Base-by-base conservation (phyloP, 1,140 invertebrate species). In the Drosophila elegans region DNA sequence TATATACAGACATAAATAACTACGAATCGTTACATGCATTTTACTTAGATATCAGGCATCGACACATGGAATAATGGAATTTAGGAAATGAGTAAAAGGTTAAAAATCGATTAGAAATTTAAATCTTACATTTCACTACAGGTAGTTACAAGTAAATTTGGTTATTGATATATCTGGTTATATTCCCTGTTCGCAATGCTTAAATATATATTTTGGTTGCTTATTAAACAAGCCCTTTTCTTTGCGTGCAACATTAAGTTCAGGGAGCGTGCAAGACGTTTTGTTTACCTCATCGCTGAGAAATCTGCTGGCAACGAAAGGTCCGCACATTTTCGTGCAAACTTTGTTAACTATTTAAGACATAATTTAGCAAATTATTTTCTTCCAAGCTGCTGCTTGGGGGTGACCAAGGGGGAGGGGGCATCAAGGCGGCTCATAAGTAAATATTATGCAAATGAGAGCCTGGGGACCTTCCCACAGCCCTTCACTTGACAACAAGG, bases 261-360 rank as follows among this genome's bases (percentile, higher is more conserved):
- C 13, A 3, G 27, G 21, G 25, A 27, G 13, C 49, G 25, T 11
- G 39, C 29, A 53, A 46, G 39, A 53, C 21, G n/a, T 25, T 72
- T 72, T 71, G 64, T 69, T 71, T 69, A 48, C 36, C 63, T 52
- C 44, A 54, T 69, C 29, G 64, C 45, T n/a, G 45, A 42, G 55
- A 49, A 59, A 75, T 80, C 49, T 61, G 34, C 32, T 63, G 74
- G 49, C 66, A 27, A 66, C 51, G 59, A 76, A 75, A 68, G 71
- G 57, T 54, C 66, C 64, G 41, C 76, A 77, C 62, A 83, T 55
- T 77, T 78, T 88, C 72, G 84, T 80, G 80, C 80, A 72, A 89
- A 90, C 84, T 89, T 89, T 74, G 76, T 84, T 89, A 88, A 88
- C 84, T 89, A 89, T 88, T 90, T 89, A 90, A 89, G 85, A 89